Evolutionary conservation across 2,888 invertebrate genomes (phyloP), one percentile per base, ranked within the genome.

Genomic region (Erebia palarica): DNA sequence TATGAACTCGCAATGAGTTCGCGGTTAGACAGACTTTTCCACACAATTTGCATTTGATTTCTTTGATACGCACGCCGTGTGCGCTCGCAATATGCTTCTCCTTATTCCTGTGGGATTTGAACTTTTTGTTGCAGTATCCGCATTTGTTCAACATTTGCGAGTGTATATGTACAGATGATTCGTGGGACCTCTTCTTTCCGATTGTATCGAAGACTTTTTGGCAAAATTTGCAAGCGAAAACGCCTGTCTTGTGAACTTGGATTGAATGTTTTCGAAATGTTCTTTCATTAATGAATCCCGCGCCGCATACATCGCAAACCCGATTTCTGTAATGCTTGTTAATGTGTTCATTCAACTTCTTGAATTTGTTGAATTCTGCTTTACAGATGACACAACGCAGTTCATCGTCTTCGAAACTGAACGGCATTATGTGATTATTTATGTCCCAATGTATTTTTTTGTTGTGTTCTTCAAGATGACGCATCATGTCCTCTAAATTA

Each of bases 1-100:
- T 75, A 69, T 83, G 84, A 0, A 75, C 75, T 5, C 75, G 55
- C 61, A 80, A 65, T 0, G 85, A 85, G 47, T 86, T 87, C 1
- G 85, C 73, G 11, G 86, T 80, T 49, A 86, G 82, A 18, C 87
- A 90, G 0, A 76, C 73, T n/a, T 81, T 87, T 0, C 87, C 86
- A 27, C 76, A 68, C 68, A 77, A 44, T 73, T 78, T 68, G 47
- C 84, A 84, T 44, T 80, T 80, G 1, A 80, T 77, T 5, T 72
- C 66, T 1, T 49, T 61, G 0, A 81, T 64, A 53, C 70, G 64
- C 1, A 78, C 68, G 0, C 80, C 81, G 65, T 84, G 84, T 1
- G 73, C 75, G 60, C 75, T 72, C 0, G 76, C 73, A 66, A 84
- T 75, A 63, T 85, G 85, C 13, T 75, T 75, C 49, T 78, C 69